Evolutionary conservation across 2,888 invertebrate species (phyloP).

Genomic region (Argyresthia goedartella): DNA sequence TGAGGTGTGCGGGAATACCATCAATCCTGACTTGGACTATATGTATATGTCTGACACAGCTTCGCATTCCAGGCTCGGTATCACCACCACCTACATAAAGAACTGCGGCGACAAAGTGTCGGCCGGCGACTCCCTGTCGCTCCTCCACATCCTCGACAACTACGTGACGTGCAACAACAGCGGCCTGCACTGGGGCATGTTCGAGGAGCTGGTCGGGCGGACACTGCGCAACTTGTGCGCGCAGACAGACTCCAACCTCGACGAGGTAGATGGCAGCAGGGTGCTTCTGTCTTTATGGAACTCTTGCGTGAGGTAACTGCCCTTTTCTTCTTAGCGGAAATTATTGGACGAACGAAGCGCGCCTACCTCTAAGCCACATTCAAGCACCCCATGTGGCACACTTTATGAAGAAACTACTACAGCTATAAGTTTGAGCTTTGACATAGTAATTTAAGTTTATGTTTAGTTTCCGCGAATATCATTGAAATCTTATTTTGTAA

Average conservation of each 20-base stretch:
- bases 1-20: too few species aligned
- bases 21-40: too few species aligned
- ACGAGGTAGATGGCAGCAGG: not conserved
- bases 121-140: slow-evolving; percentile 25
- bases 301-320: slow-evolving; percentile 44
- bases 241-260: not conserved
- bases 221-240: slow-evolving; percentile 21
- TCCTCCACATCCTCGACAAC: slow-evolving; percentile 31
- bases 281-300: slow-evolving; percentile 37
- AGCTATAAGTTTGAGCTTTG: too few species aligned
- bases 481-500: too few species aligned
- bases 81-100: slow-evolving; percentile 36
- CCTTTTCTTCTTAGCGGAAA: not conserved
- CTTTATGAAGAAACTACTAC: too few species aligned
- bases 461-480: too few species aligned
- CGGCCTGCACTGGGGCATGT: slow-evolving; percentile 29
- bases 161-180: slow-evolving; percentile 26
- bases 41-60: too few species aligned
- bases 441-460: too few species aligned
- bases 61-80: slow-evolving; percentile 57
- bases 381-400: too few species aligned
- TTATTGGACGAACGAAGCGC: too few species aligned
- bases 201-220: slow-evolving; percentile 28
- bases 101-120: slow-evolving; percentile 28
- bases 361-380: too few species aligned